phyloP scores from a whole-genome alignment of 2,797 vertebrate species.

The Chaetodon trifasciatus region DNA sequence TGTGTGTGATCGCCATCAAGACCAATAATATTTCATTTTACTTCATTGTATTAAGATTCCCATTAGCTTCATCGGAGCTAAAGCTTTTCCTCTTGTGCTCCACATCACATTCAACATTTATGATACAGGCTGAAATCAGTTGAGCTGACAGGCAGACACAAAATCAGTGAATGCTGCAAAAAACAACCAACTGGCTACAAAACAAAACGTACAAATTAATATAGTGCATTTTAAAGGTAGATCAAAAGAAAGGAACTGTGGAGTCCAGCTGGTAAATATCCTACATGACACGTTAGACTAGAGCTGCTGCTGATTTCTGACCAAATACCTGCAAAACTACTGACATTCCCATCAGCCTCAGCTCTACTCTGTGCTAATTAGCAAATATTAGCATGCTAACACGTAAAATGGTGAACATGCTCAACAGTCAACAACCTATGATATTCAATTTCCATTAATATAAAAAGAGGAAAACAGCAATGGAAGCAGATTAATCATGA shows the following conservation, averaged over 20 bases:
- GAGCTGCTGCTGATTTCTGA: background rate
- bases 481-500: too few relatives aligned
- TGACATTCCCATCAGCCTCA: background rate
- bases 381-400: background rate
- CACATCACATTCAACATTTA: slow-evolving; percentile 16
- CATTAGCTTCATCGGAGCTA: background rate
- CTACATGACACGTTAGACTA: background rate
- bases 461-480: too few relatives aligned
- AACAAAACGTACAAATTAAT: background rate
- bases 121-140: background rate
- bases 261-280: too few relatives aligned
- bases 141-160: background rate
- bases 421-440: too few relatives aligned
- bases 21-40: background rate
- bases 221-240: too few relatives aligned
- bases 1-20: background rate
- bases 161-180: background rate
- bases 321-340: too few relatives aligned
- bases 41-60: slow-evolving; percentile 5
- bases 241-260: background rate
- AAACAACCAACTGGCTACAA: background rate
- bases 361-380: background rate
- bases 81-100: background rate
- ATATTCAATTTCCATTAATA: too few relatives aligned
- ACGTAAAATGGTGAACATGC: too few relatives aligned